phyloP scores from a whole-genome alignment of 2,113 vertebrate species.

The Ictidomys tridecemlineatus region DNA sequence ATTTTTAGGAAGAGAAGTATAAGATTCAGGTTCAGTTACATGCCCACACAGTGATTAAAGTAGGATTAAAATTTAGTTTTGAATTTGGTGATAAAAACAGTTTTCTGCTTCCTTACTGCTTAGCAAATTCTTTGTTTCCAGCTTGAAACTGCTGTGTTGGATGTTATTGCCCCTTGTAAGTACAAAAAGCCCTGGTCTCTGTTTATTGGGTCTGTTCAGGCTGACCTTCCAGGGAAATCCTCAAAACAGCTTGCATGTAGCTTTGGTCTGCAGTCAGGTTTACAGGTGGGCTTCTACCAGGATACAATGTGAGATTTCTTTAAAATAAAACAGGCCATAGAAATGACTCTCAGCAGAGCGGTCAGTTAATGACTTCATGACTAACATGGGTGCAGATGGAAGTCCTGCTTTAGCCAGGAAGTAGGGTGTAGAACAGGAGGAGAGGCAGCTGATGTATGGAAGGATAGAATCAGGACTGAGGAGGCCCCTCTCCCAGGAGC shows the following conservation, averaged over 20 bases:
- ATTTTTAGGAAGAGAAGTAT: conserved; percentile 16
- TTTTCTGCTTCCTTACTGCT: conserved; percentile 36
- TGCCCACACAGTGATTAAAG: conserved; percentile 21
- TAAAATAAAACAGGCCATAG: neutral
- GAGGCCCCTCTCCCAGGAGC: neutral
- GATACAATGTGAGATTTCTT: neutral
- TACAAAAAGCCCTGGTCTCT: neutral
- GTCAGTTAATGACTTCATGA: neutral
- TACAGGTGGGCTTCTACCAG: neutral
- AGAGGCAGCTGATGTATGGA: neutral
- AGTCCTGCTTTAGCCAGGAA: neutral
- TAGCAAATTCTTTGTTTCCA: conserved; percentile 29
- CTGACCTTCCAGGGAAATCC: neutral
- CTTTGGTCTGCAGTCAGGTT: neutral
- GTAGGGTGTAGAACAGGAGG: neutral
- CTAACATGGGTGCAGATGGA: neutral
- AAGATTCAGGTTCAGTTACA: neutral
- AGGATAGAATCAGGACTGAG: neutral
- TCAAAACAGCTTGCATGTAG: neutral
- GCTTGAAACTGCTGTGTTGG: neutral
- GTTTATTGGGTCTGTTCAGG: neutral
- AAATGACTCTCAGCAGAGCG: neutral
- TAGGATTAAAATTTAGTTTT: conserved; percentile 43
- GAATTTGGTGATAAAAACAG: conserved; percentile 57
- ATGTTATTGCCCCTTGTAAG: neutral